Conservation (phyloP, 2,113 vertebrate species). For the Erythrocercus mccallii region DNA sequence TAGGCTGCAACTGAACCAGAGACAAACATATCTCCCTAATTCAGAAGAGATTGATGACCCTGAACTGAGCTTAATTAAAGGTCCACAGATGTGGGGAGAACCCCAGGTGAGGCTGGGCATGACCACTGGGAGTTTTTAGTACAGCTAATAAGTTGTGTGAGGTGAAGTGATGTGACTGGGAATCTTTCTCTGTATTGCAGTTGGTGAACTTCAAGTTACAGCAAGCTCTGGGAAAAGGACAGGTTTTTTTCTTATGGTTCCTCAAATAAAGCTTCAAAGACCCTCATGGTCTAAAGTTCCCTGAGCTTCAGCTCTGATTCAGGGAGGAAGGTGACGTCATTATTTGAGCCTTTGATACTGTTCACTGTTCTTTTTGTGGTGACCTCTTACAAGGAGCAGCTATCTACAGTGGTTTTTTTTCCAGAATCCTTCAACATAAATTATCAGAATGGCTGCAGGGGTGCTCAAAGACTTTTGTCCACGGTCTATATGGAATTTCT, state of each 20-base stretch:
- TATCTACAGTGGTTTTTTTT: not conserved
- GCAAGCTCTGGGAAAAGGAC: not conserved
- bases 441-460: not conserved
- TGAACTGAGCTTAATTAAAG: not conserved
- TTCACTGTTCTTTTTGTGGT: not conserved
- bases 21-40: fast-evolving
- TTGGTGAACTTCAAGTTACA: not conserved
- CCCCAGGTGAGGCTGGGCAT: not conserved
- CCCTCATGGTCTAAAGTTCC: not conserved
- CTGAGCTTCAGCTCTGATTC: not conserved
- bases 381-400: not conserved
- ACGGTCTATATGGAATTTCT: not conserved
- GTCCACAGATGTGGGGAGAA: not conserved
- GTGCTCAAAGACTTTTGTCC: not conserved
- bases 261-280: not conserved
- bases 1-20: fast-evolving
- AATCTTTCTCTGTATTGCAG: not conserved
- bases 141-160: not conserved
- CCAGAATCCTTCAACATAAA: not conserved
- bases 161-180: not conserved
- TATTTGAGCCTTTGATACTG: not conserved
- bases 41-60: fast-evolving
- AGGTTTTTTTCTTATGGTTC: not conserved
- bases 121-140: not conserved
- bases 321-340: not conserved